phyloP scores from a whole-genome alignment of 2,797 vertebrate genomes.

The Paratrypauchen microcephalus region DNA sequence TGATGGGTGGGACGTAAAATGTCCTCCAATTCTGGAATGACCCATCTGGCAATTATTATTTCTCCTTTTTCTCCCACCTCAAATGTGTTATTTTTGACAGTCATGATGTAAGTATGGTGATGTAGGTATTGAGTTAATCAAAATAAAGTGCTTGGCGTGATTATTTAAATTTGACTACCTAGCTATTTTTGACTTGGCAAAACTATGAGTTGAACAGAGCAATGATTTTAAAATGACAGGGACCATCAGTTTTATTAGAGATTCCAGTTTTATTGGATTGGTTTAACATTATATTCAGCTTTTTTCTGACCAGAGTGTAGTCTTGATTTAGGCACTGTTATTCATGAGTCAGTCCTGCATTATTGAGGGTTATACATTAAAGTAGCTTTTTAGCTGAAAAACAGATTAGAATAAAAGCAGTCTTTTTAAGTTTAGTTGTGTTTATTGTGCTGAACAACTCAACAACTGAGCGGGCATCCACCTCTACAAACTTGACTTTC shows the following conservation, averaged over 20 bases:
- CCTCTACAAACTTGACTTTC: too few relatives aligned
- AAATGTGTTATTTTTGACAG: conserved; percentile 25
- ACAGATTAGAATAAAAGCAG: too few relatives aligned
- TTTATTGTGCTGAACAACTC: too few relatives aligned
- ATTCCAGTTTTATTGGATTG: background rate
- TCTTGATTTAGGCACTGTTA: too few relatives aligned
- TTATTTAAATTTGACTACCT: background rate
- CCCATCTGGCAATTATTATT: conserved; percentile 11
- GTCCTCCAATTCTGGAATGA: too few relatives aligned
- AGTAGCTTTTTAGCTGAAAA: too few relatives aligned
- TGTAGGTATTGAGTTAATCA: conserved; percentile 12
- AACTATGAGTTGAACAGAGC: background rate
- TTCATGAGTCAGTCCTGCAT: too few relatives aligned
- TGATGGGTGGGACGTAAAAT: too few relatives aligned
- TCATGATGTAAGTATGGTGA: background rate
- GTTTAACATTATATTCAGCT: background rate
- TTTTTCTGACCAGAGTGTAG: background rate
- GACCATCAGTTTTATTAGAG: background rate
- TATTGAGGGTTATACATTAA: too few relatives aligned
- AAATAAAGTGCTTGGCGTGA: conserved; percentile 10
- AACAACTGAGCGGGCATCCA: too few relatives aligned
- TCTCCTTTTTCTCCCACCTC: conserved; percentile 3
- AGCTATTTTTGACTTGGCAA: background rate
- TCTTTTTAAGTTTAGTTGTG: too few relatives aligned
- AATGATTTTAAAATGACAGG: background rate